Conservation (phyloP, 1,140 invertebrate genomes). For the Caenorhabditis briggsae region DNA sequence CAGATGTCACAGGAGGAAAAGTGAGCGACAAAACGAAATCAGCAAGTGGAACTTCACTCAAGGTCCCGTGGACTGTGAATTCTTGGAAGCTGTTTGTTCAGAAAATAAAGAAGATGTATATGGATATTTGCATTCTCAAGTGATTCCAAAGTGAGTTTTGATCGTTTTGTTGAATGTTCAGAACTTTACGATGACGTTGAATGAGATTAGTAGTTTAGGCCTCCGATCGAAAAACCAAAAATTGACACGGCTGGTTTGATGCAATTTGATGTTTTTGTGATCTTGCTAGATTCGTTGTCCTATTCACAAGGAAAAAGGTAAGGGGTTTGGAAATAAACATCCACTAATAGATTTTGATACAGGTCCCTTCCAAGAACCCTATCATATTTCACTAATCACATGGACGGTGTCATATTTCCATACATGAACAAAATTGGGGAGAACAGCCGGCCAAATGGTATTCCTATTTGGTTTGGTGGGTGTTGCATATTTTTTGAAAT, state of each 20-base stretch:
- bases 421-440: constrained; percentile 63
- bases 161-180: not conserved
- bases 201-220: constrained; percentile 4
- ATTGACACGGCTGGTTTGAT: constrained; percentile 6
- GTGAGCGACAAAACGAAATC: constrained; percentile 20
- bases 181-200: not conserved
- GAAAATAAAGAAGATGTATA: constrained; percentile 22
- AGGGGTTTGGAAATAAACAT: not conserved
- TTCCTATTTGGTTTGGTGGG: constrained; percentile 62
- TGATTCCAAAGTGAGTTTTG: constrained; percentile 44
- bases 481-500: not conserved
- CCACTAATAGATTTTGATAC: not conserved
- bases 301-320: constrained; percentile 25
- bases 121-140: constrained; percentile 53
- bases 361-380: constrained; percentile 57
- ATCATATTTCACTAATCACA: constrained; percentile 54
- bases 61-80: constrained; percentile 51
- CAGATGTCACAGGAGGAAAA: constrained; percentile 50
- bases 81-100: constrained; percentile 55
- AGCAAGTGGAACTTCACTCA: constrained; percentile 14
- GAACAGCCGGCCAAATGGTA: constrained; percentile 61
- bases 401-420: constrained; percentile 60
- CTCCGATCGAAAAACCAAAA: constrained; percentile 27
- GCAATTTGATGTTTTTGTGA: constrained; percentile 34
- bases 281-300: not conserved